Evolutionary conservation across 2,797 vertebrate genomes (phyloP).

Genomic region (Phataginus tetradactyla): DNA sequence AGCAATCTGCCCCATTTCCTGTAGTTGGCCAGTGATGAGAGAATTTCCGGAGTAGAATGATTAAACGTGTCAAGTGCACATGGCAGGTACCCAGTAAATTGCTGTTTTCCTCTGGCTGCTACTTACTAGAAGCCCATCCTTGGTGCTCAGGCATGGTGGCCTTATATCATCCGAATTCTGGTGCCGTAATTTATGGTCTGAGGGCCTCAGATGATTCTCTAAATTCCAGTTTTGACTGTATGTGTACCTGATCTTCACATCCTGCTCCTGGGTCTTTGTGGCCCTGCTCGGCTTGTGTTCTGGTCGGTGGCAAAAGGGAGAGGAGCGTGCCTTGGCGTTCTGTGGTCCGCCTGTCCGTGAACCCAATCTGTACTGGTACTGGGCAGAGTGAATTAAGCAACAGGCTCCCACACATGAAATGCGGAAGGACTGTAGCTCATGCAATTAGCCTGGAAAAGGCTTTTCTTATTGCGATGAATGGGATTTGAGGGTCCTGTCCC

Average conservation of each 20-base stretch:
- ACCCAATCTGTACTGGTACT: neutral
- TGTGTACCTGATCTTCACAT: neutral
- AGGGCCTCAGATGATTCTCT: neutral
- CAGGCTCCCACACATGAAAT: neutral
- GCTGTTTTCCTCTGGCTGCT: neutral
- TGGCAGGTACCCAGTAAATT: no score
- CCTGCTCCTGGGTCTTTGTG: neutral
- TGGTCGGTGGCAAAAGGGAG: neutral
- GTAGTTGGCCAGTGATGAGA: neutral
- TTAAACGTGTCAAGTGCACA: neutral
- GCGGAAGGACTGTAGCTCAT: neutral
- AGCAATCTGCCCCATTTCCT: neutral
- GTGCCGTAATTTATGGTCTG: neutral
- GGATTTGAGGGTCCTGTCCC: neutral
- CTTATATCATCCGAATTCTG: neutral
- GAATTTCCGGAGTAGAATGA: neutral
- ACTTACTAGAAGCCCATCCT: neutral
- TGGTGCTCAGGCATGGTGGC: neutral
- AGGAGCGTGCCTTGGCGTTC: rapidly evolving
- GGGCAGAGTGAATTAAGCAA: neutral
- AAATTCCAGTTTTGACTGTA: neutral
- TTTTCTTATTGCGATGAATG: neutral
- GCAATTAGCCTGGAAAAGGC: neutral
- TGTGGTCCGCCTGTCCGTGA: neutral
- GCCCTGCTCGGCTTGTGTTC: neutral